Base-by-base conservation (phyloP, 1,140 invertebrate genomes). In the Drosophila nigromelanica region DNA sequence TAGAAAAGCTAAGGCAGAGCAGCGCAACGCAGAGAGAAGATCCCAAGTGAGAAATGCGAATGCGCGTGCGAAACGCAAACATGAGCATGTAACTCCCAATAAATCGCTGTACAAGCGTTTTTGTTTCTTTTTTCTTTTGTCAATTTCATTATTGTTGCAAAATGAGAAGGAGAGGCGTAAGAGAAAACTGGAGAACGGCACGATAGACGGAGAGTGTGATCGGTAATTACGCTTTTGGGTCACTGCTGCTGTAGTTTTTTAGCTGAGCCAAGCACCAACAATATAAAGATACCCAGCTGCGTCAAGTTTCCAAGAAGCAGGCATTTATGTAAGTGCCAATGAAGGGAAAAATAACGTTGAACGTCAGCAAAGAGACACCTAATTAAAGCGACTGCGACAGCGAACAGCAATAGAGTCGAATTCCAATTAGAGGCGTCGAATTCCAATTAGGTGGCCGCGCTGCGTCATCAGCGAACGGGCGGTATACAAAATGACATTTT, bases 341-440 rank as follows among this genome's bases (percentile, higher is more conserved):
- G 15, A 33, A 27, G 11, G 37, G 55, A 58, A 27, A 58, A 50
- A 24, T 24, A 63, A 58, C 21, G 37, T 43, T 39, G 39, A 70
- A 52, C 66, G 59, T 69, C 59, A 66, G 60, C 48, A 43, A 61
- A 54, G 51, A 56, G 62, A 50, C 64, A 67, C 59, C 78, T 82
- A 76, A 82, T 86, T 87, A 78, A 87, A 72, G 18, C 66, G 66
- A 67, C 56, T 47, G 66, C 58, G 73, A 40, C 52, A 30, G 37
- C 50, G 33, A 47, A 56, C 47, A 76, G 58, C 50, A 63, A 60
- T 63, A 74, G 76, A 75, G 68, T 79, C 76, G 64, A 59, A 82
- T 89, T 89, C 76, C 66, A 89, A 87, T 89, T 89, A 87, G 60
- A 83, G 80, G 69, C 76, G 79, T 89, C 83, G 79, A 83, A 77